These are phyloP conservation scores for Aphidius ervi DNA, from an alignment of 1,140 invertebrate genomes.

Conservation along the genomic window DNA sequence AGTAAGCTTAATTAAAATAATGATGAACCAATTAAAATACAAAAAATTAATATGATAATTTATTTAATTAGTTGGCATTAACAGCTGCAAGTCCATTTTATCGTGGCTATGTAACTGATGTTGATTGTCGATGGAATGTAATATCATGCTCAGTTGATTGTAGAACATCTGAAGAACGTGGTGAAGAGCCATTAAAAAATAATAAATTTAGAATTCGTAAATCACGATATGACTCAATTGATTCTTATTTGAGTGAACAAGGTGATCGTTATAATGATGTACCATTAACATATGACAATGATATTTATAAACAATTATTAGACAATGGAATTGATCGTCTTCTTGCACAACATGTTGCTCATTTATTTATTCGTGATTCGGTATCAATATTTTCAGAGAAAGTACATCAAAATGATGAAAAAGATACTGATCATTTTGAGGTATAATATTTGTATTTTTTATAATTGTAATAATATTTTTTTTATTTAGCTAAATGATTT, in stretches of 20 bases:
- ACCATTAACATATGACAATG: slow-evolving; percentile 79
- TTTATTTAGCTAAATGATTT: slow-evolving; percentile 5
- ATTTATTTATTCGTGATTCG: slow-evolving; percentile 97
- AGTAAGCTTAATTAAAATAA: background rate
- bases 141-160: slow-evolving; percentile 95
- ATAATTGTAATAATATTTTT: background rate
- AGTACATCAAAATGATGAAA: slow-evolving; percentile 87
- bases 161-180: slow-evolving; percentile 89
- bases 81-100: slow-evolving; percentile 95
- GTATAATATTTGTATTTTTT: too few relatives aligned
- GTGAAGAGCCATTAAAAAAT: slow-evolving; percentile 69
- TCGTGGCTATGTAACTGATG: slow-evolving; percentile 88
- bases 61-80: slow-evolving; percentile 72
- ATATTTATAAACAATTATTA: slow-evolving; percentile 75
- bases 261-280: slow-evolving; percentile 91
- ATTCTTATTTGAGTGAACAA: slow-evolving; percentile 89
- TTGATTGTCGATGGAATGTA: slow-evolving; percentile 96
- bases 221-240: slow-evolving; percentile 96
- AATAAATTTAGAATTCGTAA: slow-evolving; percentile 88
- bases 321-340: slow-evolving; percentile 87
- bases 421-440: slow-evolving; percentile 98
- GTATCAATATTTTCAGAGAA: slow-evolving; percentile 95
- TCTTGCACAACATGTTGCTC: slow-evolving; percentile 91
- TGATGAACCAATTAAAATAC: background rate
- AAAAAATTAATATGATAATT: slow-evolving; percentile 8